Conservation (phyloP, 2,797 vertebrate species). For the Syngnathus acus region DNA sequence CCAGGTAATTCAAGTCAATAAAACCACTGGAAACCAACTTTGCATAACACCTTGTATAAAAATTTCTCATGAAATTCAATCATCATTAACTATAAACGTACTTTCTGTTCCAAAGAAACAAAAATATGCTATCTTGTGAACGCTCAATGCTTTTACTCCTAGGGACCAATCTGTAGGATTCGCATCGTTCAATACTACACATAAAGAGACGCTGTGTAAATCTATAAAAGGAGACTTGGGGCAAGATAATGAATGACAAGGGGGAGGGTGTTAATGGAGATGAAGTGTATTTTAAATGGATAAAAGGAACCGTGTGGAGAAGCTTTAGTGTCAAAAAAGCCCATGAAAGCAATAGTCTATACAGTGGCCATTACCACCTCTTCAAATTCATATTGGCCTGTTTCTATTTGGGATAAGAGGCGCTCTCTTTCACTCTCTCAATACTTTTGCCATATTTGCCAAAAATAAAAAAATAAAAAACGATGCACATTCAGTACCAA, state of each 20-base stretch:
- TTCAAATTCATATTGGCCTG: too few species aligned
- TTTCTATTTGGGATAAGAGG: too few species aligned
- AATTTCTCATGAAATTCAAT: too few species aligned
- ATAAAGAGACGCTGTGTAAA: neutral
- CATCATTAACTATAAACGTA: too few species aligned
- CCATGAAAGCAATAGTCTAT: neutral
- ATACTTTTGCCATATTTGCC: neutral
- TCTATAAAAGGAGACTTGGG: neutral
- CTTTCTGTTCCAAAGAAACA: too few species aligned
- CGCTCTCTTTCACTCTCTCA: too few species aligned
- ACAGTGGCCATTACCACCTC: too few species aligned
- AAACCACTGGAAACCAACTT: neutral
- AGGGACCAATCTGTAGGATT: too few species aligned
- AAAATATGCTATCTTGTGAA: too few species aligned
- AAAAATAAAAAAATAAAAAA: neutral
- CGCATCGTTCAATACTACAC: too few species aligned
- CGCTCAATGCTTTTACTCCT: too few species aligned
- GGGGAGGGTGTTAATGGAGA: slow-evolving; percentile 21
- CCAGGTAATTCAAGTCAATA: neutral
- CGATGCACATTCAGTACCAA: too few species aligned
- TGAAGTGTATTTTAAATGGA: slow-evolving; percentile 29
- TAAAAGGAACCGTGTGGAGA: slow-evolving; percentile 14
- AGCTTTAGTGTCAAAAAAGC: slow-evolving; percentile 6
- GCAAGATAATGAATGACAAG: slow-evolving; percentile 5
- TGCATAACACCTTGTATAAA: neutral